Percentiles rank a stretch among this genome's conserved stretches.
Evolutionary conservation across 35 echinoderm and acorn worm genomes (phyloP).

Genomic region (Acanthaster planci): DNA sequence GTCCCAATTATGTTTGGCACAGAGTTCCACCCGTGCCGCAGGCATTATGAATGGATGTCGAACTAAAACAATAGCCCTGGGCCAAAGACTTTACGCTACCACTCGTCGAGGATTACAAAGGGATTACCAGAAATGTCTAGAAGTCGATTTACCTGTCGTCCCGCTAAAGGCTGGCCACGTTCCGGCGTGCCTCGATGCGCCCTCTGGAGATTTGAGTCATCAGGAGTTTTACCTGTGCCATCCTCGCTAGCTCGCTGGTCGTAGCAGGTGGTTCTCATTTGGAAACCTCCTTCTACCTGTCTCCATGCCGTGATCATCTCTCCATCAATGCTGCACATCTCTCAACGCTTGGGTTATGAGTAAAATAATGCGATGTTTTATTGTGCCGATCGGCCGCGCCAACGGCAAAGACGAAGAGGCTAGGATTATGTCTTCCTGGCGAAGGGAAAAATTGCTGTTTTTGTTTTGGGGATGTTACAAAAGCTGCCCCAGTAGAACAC

Average conservation of each 20-base stretch:
- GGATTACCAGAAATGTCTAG: slow-evolving; percentile 19
- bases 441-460: too few relatives aligned
- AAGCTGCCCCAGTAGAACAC: too few relatives aligned
- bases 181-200: slow-evolving; percentile 24
- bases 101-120: slow-evolving; percentile 30
- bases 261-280: slow-evolving; percentile 16
- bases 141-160: slow-evolving; percentile 6
- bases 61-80: slow-evolving; percentile 23
- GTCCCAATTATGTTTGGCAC: background rate
- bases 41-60: background rate
- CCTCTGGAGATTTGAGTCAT: slow-evolving; percentile 15
- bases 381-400: background rate
- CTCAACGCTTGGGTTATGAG: background rate
- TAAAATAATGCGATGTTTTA: slow-evolving; percentile 29
- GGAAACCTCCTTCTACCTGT: background rate
- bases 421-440: too few relatives aligned
- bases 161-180: background rate
- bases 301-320: background rate
- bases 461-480: too few relatives aligned
- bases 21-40: background rate
- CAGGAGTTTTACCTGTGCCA: background rate
- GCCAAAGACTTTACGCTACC: slow-evolving; percentile 8
- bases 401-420: too few relatives aligned
- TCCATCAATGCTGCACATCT: slow-evolving; percentile 16
- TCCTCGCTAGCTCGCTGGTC: background rate